phyloP scores from a whole-genome alignment of 2,888 invertebrate species.

The Erynnis tages region DNA sequence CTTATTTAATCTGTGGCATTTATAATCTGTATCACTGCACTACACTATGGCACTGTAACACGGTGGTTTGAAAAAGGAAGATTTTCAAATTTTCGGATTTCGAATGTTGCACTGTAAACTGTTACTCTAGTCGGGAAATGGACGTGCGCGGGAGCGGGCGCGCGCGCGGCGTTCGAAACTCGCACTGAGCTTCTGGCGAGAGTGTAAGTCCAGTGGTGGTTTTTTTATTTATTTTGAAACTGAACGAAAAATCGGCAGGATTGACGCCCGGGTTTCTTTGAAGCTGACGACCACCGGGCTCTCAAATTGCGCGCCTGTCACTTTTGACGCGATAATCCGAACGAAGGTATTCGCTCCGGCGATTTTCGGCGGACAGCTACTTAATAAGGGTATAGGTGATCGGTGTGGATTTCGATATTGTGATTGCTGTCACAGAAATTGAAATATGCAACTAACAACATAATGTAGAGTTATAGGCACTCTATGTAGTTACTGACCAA shows the following conservation, averaged over 20 bases:
- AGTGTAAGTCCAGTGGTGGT: conserved; percentile 53
- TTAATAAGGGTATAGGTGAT: no score
- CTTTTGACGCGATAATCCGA: conserved; percentile 64
- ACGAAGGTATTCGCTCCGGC: conserved; percentile 33
- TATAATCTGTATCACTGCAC: conserved; percentile 24
- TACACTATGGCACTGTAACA: conserved; percentile 21
- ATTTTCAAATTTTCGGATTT: conserved; percentile 28
- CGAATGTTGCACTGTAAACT: no score
- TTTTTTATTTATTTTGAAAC: conserved; percentile 66
- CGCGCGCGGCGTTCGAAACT: conserved; percentile 65
- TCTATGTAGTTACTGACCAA: no score
- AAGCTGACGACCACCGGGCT: conserved; percentile 45
- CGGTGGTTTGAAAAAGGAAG: conserved; percentile 17
- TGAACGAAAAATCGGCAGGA: conserved; percentile 66
- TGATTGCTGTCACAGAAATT: no score
- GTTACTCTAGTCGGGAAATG: conserved; percentile 28
- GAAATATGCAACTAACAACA: no score
- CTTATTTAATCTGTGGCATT: conserved; percentile 2
- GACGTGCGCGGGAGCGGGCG: conserved; percentile 57
- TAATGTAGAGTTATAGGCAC: no score
- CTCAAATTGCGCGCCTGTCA: conserved; percentile 60
- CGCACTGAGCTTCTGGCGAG: conserved; percentile 67
- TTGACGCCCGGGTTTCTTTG: conserved; percentile 64
- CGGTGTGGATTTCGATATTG: no score
- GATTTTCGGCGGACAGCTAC: not conserved